Conservation (phyloP, 2,113 vertebrate species). For the Menidia beryllina region DNA sequence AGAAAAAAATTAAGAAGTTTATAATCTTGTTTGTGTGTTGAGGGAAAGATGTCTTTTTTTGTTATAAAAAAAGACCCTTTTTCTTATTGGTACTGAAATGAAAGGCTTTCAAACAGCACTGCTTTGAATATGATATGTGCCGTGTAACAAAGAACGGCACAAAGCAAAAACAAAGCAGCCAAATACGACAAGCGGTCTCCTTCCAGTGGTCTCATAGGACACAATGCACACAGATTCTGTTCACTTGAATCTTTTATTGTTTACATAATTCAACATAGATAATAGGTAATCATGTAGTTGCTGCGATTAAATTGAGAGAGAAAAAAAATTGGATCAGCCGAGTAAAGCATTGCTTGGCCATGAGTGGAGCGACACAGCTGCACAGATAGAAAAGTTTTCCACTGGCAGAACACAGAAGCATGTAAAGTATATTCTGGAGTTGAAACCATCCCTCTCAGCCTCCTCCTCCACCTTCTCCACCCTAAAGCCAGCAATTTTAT, state of each 20-base stretch:
- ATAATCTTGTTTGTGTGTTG: too few species aligned
- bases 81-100: too few species aligned
- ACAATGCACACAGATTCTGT: slow-evolving; percentile 29
- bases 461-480: neutral
- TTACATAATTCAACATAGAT: slow-evolving; percentile 82
- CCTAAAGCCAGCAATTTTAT: slow-evolving; percentile 16
- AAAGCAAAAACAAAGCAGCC: too few species aligned
- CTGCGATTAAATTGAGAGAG: slow-evolving; percentile 63
- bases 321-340: slow-evolving; percentile 46
- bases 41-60: too few species aligned
- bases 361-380: slow-evolving; percentile 63
- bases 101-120: too few species aligned
- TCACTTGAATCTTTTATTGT: slow-evolving; percentile 82
- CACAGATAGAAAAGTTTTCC: slow-evolving; percentile 60
- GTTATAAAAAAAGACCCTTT: too few species aligned
- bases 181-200: too few species aligned
- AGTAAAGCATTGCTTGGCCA: slow-evolving; percentile 64
- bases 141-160: too few species aligned
- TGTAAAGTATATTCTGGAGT: slow-evolving; percentile 51
- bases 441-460: slow-evolving; percentile 20
- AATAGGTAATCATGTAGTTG: slow-evolving; percentile 68
- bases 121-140: too few species aligned
- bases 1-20: too few species aligned
- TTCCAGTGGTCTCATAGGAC: slow-evolving; percentile 19
- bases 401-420: slow-evolving; percentile 70